phyloP scores from a whole-genome alignment of 2,888 invertebrate species.

The Oligia fasciuncula region DNA sequence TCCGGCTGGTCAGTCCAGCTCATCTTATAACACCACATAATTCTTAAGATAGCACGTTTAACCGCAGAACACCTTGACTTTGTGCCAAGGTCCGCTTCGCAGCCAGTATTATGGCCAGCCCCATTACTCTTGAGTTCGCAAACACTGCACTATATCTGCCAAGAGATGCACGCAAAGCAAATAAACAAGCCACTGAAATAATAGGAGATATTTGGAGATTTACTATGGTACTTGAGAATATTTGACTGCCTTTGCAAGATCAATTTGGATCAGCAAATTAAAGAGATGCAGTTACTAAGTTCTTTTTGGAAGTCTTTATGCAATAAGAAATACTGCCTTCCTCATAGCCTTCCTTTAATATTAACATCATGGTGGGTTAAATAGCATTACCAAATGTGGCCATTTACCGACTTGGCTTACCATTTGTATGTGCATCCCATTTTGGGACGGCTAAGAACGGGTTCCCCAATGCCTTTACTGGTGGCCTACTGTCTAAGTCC shows the following conservation, averaged over 20 bases:
- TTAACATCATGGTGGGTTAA: too few relatives aligned
- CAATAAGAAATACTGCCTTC: not conserved
- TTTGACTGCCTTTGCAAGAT: not conserved
- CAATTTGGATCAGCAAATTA: constrained; percentile 9
- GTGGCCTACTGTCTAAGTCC: not conserved
- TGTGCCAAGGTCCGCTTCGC: constrained; percentile 51
- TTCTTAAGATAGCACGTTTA: constrained; percentile 3
- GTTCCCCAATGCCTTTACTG: not conserved
- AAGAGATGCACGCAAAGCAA: constrained; percentile 45
- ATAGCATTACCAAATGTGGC: not conserved
- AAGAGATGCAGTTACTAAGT: not conserved
- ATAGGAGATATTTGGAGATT: constrained; percentile 31
- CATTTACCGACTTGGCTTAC: not conserved
- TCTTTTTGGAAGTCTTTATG: not conserved
- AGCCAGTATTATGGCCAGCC: constrained; percentile 32
- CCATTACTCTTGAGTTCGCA: constrained; percentile 42
- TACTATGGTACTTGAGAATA: constrained; percentile 13
- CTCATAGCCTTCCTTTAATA: too few relatives aligned
- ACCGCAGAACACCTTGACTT: constrained; percentile 54
- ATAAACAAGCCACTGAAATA: constrained; percentile 47
- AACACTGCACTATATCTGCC: constrained; percentile 54
- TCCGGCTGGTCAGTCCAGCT: not conserved
- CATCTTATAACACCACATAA: constrained; percentile 3
- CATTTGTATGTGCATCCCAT: not conserved
- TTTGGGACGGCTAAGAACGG: not conserved